Evolutionary conservation across 2,797 vertebrate species (phyloP).

Genomic region (Gila robusta): DNA sequence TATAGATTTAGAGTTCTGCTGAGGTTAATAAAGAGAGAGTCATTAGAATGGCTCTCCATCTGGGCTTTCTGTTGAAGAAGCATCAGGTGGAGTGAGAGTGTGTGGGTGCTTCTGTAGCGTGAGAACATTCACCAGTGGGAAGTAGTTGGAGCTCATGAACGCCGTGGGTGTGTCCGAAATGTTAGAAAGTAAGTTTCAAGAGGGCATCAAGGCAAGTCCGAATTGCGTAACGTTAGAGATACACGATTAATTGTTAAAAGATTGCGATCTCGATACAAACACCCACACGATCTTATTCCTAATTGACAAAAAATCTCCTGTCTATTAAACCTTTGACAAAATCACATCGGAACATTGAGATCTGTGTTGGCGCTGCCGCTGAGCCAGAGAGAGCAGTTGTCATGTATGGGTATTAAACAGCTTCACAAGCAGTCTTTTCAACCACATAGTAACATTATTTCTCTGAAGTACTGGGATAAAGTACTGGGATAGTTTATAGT

Average conservation of each 20-base stretch:
- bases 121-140: slow-evolving; percentile 52
- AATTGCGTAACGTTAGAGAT: not conserved
- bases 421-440: not conserved
- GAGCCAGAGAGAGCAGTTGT: not conserved
- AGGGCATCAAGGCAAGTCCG: not conserved
- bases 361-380: not conserved
- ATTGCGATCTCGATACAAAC: not conserved
- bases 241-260: not conserved
- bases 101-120: slow-evolving; percentile 46
- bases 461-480: not conserved
- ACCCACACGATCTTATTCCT: not conserved
- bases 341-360: not conserved
- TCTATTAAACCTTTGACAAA: not conserved
- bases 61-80: slow-evolving; percentile 47
- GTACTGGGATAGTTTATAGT: not conserved
- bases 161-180: not conserved
- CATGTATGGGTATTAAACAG: not conserved
- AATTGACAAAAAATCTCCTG: not conserved
- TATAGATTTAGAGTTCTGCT: slow-evolving; percentile 36
- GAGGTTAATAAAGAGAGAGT: slow-evolving; percentile 24
- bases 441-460: not conserved
- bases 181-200: not conserved
- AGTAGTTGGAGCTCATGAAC: slow-evolving; percentile 15
- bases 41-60: slow-evolving; percentile 46
- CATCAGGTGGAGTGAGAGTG: slow-evolving; percentile 51